Conservation (phyloP, 2,888 invertebrate species). For the Apodemia duryi region DNA sequence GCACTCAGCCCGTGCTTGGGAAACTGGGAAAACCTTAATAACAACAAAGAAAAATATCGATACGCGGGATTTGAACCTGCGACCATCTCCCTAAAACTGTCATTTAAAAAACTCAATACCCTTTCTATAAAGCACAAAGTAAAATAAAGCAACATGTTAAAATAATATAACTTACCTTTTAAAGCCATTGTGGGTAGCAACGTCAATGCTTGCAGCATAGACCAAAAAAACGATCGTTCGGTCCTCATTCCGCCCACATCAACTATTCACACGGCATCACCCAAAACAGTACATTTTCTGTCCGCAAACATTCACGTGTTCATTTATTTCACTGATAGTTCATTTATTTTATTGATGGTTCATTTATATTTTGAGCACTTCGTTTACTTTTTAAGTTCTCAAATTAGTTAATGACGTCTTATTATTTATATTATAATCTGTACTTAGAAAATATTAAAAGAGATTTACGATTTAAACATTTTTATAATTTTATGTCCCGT, state of each 20-base stretch:
- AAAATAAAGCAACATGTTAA: not conserved
- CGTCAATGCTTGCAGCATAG: constrained; percentile 65
- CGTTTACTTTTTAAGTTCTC: not conserved
- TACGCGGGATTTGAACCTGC: too few relatives aligned
- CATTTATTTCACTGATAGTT: constrained; percentile 34
- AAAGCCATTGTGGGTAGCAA: constrained; percentile 67
- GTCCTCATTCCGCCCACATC: constrained; percentile 59
- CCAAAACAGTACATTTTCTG: constrained; percentile 51
- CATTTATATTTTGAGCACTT: constrained; percentile 30
- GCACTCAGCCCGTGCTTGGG: too few relatives aligned
- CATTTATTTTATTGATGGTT: constrained; percentile 27
- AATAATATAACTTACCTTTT: constrained; percentile 50
- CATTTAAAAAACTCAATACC: not conserved
- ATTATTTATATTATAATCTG: too few relatives aligned
- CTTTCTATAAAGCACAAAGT: not conserved
- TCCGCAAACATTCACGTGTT: constrained; percentile 33
- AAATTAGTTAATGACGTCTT: not conserved
- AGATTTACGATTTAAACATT: too few relatives aligned
- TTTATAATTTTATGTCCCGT: too few relatives aligned
- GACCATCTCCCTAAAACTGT: not conserved
- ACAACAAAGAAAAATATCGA: too few relatives aligned
- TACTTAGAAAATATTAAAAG: too few relatives aligned
- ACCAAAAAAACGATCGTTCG: constrained; percentile 64
- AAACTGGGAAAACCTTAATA: too few relatives aligned
- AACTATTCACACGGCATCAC: constrained; percentile 45